Conservation (phyloP, 2,888 invertebrate genomes). For the Tetanocera ferruginea region DNA sequence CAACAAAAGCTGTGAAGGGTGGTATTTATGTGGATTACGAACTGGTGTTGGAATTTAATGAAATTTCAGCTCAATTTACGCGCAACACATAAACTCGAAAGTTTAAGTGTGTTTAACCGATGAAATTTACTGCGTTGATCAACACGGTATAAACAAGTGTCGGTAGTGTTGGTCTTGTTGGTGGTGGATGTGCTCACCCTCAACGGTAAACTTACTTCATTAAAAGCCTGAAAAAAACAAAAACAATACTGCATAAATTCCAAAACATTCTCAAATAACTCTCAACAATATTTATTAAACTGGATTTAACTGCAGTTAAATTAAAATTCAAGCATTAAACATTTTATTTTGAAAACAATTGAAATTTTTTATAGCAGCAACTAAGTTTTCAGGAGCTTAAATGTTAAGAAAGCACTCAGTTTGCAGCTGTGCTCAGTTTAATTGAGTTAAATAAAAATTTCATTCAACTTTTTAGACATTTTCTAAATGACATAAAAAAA, state of each 20-base stretch:
- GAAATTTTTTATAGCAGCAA: neutral
- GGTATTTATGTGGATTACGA: neutral
- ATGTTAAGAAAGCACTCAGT: neutral
- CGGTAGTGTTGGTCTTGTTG: neutral
- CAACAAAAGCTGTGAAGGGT: neutral
- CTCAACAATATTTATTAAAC: neutral
- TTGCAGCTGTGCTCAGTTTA: conserved; percentile 8
- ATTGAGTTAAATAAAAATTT: neutral
- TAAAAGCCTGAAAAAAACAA: neutral
- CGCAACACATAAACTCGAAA: conserved; percentile 16
- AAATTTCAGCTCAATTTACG: conserved; percentile 34
- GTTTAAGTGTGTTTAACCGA: conserved; percentile 36
- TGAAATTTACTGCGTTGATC: conserved; percentile 19
- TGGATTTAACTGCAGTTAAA: conserved; percentile 30
- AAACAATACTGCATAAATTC: neutral
- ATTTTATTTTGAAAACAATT: neutral
- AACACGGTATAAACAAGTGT: neutral
- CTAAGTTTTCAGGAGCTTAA: neutral
- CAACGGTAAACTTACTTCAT: neutral
- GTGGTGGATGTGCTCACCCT: neutral
- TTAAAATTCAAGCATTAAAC: conserved; percentile 7
- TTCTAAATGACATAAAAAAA: neutral
- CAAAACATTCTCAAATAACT: neutral
- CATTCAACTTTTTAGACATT: neutral
- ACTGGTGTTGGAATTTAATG: conserved; percentile 31